These are phyloP conservation scores for Dromococcyx pavoninus DNA, from an alignment of 2,797 vertebrate species.

Conservation along the genomic window DNA sequence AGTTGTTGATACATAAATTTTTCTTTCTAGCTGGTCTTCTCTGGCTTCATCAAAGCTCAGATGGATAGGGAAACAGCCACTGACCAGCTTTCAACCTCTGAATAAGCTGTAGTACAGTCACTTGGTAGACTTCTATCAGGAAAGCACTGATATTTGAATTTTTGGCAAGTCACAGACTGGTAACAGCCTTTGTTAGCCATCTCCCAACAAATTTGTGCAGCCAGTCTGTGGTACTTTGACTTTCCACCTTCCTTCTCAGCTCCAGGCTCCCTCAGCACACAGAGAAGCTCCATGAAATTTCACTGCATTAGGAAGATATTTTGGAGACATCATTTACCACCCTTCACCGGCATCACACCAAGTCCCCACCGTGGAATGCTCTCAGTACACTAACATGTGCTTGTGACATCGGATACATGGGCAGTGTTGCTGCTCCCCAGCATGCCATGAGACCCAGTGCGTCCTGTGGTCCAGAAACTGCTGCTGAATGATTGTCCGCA, in stretches of 20 bases:
- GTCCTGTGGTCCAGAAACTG: not conserved
- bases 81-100: not conserved
- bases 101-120: not conserved
- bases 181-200: not conserved
- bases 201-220: not conserved
- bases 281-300: not conserved
- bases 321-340: not conserved
- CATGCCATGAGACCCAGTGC: rapidly evolving
- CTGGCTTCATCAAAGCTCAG: not conserved
- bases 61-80: not conserved
- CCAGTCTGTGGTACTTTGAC: not conserved
- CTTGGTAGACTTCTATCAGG: not conserved
- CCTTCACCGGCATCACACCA: not conserved
- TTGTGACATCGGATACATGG: not conserved
- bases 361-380: not conserved
- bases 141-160: not conserved
- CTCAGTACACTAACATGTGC: rapidly evolving
- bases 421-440: not conserved
- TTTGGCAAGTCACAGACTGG: not conserved
- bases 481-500: not conserved
- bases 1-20: not conserved
- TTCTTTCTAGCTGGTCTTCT: not conserved
- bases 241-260: not conserved
- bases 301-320: not conserved
- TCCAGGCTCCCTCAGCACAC: not conserved